Evolutionary conservation across 2,888 invertebrate genomes (phyloP).

Genomic region (Stenurella melanura): DNA sequence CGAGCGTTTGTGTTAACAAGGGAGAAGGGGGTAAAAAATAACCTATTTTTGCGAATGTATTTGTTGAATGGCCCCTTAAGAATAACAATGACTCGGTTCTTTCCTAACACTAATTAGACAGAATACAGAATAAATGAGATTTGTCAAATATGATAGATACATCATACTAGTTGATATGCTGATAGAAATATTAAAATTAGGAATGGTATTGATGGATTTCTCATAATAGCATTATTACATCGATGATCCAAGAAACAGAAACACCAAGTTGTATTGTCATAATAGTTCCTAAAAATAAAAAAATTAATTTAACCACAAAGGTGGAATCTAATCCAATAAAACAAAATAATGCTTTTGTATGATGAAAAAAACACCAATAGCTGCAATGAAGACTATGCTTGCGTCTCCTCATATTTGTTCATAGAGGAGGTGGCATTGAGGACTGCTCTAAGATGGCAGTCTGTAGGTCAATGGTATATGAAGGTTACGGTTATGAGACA

Average conservation of each 20-base stretch:
- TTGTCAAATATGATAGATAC: neutral
- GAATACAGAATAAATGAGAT: neutral
- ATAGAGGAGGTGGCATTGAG: too few species aligned
- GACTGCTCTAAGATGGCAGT: too few species aligned
- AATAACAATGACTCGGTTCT: neutral
- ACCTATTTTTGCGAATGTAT: too few species aligned
- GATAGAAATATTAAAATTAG: conserved; percentile 36
- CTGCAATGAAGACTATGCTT: too few species aligned
- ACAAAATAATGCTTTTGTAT: too few species aligned
- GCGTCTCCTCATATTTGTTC: too few species aligned
- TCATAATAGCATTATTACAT: conserved; percentile 78
- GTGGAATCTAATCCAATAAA: neutral
- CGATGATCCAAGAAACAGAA: conserved; percentile 94
- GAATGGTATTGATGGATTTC: conserved; percentile 55
- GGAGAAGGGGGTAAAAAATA: too few species aligned
- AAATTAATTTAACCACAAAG: neutral
- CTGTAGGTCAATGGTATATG: too few species aligned
- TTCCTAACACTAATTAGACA: neutral
- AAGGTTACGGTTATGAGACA: too few species aligned
- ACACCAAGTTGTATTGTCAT: conserved; percentile 88
- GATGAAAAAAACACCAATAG: too few species aligned
- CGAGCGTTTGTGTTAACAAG: too few species aligned
- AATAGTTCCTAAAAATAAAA: conserved; percentile 81
- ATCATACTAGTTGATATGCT: conserved; percentile 26
- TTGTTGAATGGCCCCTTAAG: too few species aligned